Evolutionary conservation across 2,113 vertebrate genomes (phyloP).

Genomic region (Anseranas semipalmata): DNA sequence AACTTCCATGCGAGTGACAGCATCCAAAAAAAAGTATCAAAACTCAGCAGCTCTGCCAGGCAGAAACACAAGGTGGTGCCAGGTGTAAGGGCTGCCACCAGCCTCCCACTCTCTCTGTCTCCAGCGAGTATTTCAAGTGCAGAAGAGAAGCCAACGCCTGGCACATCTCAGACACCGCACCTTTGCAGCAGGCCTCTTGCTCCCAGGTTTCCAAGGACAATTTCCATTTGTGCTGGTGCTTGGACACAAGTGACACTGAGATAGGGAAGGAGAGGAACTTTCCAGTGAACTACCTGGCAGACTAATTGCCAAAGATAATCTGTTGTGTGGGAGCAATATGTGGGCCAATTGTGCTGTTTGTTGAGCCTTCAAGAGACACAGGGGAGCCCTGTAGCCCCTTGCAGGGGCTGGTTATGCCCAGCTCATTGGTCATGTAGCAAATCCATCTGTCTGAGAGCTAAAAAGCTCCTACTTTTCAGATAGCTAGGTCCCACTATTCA

Average conservation of each 20-base stretch:
- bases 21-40: background rate
- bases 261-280: background rate
- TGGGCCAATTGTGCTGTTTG: background rate
- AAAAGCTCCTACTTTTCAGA: background rate
- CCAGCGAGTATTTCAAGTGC: background rate
- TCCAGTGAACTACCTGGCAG: background rate
- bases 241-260: background rate
- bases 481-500: too few relatives aligned
- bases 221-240: background rate
- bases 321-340: background rate
- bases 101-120: background rate
- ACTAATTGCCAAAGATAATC: background rate
- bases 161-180: fast-evolving
- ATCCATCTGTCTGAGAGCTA: background rate
- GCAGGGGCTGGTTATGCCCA: background rate
- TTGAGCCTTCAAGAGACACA: background rate
- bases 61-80: fast-evolving
- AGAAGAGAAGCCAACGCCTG: background rate
- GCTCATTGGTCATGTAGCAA: background rate
- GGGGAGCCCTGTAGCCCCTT: background rate
- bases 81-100: background rate
- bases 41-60: background rate
- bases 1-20: background rate
- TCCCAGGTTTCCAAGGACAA: background rate
- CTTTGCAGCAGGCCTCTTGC: background rate